Percentiles rank a stretch among this genome's conserved stretches.
phyloP scores from a whole-genome alignment of 2,888 invertebrate genomes.

The Parochlus steinenii region DNA sequence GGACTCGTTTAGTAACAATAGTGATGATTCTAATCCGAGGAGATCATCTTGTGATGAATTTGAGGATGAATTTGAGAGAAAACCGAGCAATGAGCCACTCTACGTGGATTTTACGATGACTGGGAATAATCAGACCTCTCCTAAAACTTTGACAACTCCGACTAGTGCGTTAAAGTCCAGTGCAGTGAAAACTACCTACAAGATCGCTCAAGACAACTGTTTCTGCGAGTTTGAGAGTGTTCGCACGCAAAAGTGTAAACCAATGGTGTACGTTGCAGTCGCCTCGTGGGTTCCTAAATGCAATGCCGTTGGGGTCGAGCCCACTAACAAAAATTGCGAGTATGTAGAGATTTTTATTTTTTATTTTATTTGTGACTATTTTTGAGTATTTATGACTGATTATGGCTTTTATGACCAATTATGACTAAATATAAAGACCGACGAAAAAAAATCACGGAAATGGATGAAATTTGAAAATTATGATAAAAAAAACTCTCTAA shows the following conservation, averaged over 20 bases:
- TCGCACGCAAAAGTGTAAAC: conserved; percentile 21
- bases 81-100: conserved; percentile 28
- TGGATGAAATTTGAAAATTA: too few relatives aligned
- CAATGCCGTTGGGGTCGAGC: conserved; percentile 27
- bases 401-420: too few relatives aligned
- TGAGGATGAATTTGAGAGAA: conserved; percentile 28
- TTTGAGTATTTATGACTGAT: too few relatives aligned
- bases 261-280: conserved; percentile 53
- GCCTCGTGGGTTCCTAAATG: conserved; percentile 62
- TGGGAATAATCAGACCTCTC: too few relatives aligned
- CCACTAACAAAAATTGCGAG: conserved; percentile 27
- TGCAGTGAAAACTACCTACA: conserved; percentile 3
- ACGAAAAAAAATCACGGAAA: too few relatives aligned
- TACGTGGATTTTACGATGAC: conserved; percentile 30
- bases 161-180: conserved; percentile 2
- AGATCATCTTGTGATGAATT: conserved; percentile 4
- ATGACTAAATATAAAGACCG: too few relatives aligned
- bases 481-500: too few relatives aligned
- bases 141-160: not conserved
- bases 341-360: conserved; percentile 19
- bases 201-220: conserved; percentile 13
- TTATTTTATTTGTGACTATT: too few relatives aligned
- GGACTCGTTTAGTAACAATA: not conserved
- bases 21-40: conserved; percentile 11
- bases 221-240: conserved; percentile 17